Conservation (phyloP, 1,140 invertebrate species). For the Gryon sp. region DNA sequence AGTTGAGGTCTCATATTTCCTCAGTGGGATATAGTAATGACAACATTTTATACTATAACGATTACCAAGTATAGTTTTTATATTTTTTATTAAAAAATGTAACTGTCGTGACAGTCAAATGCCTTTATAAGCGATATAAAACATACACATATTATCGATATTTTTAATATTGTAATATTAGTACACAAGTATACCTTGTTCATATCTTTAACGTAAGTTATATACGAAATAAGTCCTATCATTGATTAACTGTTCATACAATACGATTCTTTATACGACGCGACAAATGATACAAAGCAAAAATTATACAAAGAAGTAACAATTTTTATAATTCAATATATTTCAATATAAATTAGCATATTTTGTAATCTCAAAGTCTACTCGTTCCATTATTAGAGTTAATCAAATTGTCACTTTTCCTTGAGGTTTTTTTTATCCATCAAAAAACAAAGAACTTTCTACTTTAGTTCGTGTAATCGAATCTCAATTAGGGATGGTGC, state of each 20-base stretch:
- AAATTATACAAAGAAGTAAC: too few relatives aligned
- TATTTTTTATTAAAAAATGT: slow-evolving; percentile 18
- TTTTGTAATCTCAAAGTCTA: neutral
- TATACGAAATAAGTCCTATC: slow-evolving; percentile 22
- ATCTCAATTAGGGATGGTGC: slow-evolving; percentile 34
- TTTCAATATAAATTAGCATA: neutral
- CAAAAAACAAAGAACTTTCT: slow-evolving; percentile 12
- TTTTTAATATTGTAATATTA: slow-evolving; percentile 33
- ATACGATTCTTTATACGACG: too few relatives aligned
- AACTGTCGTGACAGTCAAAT: slow-evolving; percentile 7
- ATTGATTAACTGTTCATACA: slow-evolving; percentile 2
- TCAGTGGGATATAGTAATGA: too few relatives aligned
- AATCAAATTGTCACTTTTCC: neutral
- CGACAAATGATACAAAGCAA: too few relatives aligned
- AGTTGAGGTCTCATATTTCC: neutral
- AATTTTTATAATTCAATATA: too few relatives aligned
- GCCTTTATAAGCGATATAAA: slow-evolving; percentile 27
- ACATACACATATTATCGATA: slow-evolving; percentile 19
- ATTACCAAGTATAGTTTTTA: slow-evolving; percentile 29
- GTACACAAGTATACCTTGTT: slow-evolving; percentile 28
- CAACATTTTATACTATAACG: slow-evolving; percentile 19
- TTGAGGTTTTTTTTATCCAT: neutral
- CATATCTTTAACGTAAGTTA: slow-evolving; percentile 47
- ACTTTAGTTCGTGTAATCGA: slow-evolving; percentile 3
- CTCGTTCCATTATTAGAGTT: slow-evolving; percentile 3